Percentiles rank a stretch among this genome's conserved stretches.
Evolutionary conservation across 1,140 invertebrate genomes (phyloP).

Genomic region (Coelopa frigida): DNA sequence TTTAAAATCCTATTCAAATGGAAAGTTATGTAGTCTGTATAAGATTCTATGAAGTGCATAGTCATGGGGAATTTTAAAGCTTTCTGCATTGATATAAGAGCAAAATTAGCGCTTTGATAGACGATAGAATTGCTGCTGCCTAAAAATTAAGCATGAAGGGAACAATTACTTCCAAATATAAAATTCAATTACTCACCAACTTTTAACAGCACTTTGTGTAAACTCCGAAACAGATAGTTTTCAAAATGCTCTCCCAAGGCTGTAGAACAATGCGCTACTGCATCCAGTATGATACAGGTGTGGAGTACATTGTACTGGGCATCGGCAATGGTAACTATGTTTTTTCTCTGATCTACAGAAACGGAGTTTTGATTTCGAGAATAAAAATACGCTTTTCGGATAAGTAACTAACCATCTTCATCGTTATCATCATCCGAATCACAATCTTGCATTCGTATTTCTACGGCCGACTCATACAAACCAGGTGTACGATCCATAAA

Average conservation of each 20-base stretch:
- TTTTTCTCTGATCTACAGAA: neutral
- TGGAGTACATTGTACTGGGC: slow-evolving; percentile 39
- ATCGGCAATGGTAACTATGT: slow-evolving; percentile 25
- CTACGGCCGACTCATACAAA: slow-evolving; percentile 37
- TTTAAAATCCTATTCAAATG: slow-evolving; percentile 49
- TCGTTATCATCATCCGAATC: slow-evolving; percentile 36
- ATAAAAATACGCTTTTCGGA: neutral
- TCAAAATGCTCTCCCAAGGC: slow-evolving; percentile 33
- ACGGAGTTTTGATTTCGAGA: neutral
- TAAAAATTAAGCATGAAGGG: slow-evolving; percentile 15
- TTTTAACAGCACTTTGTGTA: slow-evolving; percentile 36
- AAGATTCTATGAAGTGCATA: slow-evolving; percentile 45
- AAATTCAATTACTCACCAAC: slow-evolving; percentile 9
- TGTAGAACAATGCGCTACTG: slow-evolving; percentile 28
- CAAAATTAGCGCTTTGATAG: slow-evolving; percentile 29
- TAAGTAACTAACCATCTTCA: neutral
- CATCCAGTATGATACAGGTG: slow-evolving; percentile 34
- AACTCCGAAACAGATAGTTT: slow-evolving; percentile 25
- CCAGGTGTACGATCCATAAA: slow-evolving; percentile 38
- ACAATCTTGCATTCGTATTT: slow-evolving; percentile 34
- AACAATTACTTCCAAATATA: slow-evolving; percentile 1
- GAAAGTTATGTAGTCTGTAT: slow-evolving; percentile 53
- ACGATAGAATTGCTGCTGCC: slow-evolving; percentile 33
- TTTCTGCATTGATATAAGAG: slow-evolving; percentile 47
- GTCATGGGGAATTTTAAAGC: slow-evolving; percentile 42